phyloP scores from a whole-genome alignment of 2,797 vertebrate genomes.

The Cuniculus paca region DNA sequence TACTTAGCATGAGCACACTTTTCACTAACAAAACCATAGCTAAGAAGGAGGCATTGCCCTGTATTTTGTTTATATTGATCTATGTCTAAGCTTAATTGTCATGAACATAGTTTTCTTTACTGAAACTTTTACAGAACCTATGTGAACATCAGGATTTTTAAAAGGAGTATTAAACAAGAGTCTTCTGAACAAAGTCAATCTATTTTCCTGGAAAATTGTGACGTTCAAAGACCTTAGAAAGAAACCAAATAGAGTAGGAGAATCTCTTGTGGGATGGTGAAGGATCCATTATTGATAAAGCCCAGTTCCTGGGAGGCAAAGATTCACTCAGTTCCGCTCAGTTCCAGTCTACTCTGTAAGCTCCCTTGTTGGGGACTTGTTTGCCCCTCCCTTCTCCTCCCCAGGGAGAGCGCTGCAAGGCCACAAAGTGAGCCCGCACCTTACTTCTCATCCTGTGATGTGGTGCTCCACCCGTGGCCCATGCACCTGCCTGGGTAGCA shows the following conservation, averaged over 20 bases:
- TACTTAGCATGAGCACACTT: background rate
- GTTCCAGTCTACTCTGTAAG: background rate
- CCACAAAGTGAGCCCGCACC: fast-evolving
- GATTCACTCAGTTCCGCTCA: background rate
- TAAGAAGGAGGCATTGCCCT: background rate
- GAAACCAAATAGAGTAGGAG: background rate
- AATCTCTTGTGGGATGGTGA: fast-evolving
- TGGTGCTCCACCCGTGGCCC: fast-evolving
- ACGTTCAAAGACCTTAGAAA: background rate
- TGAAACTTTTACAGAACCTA: background rate
- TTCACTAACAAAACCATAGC: background rate
- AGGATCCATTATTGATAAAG: background rate
- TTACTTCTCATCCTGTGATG: background rate
- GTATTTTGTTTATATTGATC: background rate
- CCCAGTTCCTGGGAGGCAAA: background rate
- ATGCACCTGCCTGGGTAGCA: background rate
- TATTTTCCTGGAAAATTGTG: background rate
- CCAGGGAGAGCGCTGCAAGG: no score
- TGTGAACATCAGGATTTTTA: background rate
- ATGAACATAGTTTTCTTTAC: background rate
- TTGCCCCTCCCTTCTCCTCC: background rate
- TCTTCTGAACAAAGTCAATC: background rate
- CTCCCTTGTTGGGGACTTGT: background rate
- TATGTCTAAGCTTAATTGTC: background rate
- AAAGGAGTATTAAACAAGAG: background rate